Evolutionary conservation across 2,888 invertebrate genomes (phyloP).

Genomic region (Scrobipalpa atriplicella): DNA sequence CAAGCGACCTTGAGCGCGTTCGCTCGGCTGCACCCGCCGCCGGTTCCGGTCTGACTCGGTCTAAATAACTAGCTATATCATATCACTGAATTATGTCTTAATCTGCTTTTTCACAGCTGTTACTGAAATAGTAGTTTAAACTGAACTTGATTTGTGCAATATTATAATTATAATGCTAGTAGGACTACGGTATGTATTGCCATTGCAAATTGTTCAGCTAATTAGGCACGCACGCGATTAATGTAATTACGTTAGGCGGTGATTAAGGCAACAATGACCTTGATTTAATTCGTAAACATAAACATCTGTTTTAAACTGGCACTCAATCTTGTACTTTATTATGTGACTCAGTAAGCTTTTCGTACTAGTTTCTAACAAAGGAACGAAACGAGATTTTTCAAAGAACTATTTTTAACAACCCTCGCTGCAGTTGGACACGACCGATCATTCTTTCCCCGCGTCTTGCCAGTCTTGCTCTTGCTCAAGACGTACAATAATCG

Average conservation of each 20-base stretch:
- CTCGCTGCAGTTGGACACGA: constrained; percentile 11
- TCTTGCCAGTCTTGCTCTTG: neutral
- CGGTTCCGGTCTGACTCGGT: constrained; percentile 70
- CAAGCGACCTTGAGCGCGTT: constrained; percentile 63
- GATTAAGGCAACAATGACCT: neutral
- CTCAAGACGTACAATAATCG: constrained; percentile 24
- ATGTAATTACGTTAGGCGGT: neutral
- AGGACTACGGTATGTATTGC: neutral
- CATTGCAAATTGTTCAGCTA: constrained; percentile 7
- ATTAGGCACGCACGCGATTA: constrained; percentile 1
- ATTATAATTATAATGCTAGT: neutral
- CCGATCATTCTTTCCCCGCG: constrained; percentile 15
- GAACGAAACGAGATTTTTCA: constrained; percentile 6
- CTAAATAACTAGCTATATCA: constrained; percentile 51
- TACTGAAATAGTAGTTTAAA: constrained; percentile 2
- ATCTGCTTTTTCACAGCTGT: constrained; percentile 34
- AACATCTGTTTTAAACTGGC: neutral
- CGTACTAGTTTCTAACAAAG: neutral
- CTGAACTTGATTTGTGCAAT: neutral
- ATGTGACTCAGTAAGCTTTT: neutral
- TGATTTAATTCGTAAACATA: neutral
- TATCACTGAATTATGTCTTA: constrained; percentile 53
- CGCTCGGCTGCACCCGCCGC: constrained; percentile 61
- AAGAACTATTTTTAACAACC: constrained; percentile 21
- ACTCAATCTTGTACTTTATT: neutral